Evolutionary conservation across 1,140 invertebrate genomes (phyloP).

Genomic region (Hyles euphorbiae): DNA sequence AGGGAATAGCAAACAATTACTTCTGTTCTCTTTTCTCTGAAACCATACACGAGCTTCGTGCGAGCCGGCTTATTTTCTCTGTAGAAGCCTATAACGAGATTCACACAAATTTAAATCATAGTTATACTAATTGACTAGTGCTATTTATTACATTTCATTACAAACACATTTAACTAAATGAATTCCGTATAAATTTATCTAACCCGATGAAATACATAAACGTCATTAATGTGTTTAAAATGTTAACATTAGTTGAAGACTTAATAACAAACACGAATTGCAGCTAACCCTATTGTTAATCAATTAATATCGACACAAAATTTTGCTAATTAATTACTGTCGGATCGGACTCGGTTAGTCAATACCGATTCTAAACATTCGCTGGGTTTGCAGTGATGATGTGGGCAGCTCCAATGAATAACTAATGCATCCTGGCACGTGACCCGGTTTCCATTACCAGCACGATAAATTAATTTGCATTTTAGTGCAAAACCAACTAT

Average conservation of each 20-base stretch:
- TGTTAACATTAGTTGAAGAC: no score
- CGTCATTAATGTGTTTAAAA: no score
- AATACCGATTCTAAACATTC: slow-evolving; percentile 20
- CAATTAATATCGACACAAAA: slow-evolving; percentile 1
- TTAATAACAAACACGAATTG: no score
- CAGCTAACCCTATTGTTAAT: background rate
- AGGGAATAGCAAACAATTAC: no score
- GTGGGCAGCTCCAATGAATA: slow-evolving; percentile 6
- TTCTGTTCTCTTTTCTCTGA: no score
- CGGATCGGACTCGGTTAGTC: slow-evolving; percentile 16
- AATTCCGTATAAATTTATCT: background rate
- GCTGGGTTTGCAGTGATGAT: slow-evolving; percentile 3
- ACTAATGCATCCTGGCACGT: slow-evolving; percentile 1
- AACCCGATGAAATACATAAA: background rate
- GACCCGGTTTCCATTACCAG: slow-evolving; percentile 28
- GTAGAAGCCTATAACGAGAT: no score
- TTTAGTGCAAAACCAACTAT: slow-evolving; percentile 31
- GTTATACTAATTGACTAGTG: no score
- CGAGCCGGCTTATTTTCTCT: no score
- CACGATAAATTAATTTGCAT: slow-evolving; percentile 45
- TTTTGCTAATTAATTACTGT: slow-evolving; percentile 21
- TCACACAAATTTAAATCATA: no score
- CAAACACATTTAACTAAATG: background rate
- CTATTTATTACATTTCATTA: background rate
- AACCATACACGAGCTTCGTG: no score